phyloP scores from a whole-genome alignment of 2,113 vertebrate species.

The Echinops telfairi region DNA sequence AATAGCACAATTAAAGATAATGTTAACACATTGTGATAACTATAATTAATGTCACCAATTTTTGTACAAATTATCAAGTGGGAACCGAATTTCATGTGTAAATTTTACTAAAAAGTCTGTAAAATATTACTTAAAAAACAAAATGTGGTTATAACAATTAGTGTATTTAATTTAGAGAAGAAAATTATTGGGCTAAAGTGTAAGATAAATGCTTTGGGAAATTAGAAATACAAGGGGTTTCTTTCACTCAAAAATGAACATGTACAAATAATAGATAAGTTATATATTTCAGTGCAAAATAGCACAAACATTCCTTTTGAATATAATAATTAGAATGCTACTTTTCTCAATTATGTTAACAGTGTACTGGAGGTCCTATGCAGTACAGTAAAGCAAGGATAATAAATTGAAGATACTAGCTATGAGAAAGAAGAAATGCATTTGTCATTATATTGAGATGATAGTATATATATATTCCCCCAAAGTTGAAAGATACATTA shows the following conservation, averaged over 20 bases:
- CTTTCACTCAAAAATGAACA: neutral
- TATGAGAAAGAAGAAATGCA: neutral
- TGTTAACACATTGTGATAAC: no score
- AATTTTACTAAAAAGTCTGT: no score
- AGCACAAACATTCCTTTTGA: slow-evolving; percentile 45
- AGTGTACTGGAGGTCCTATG: neutral
- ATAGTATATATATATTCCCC: neutral
- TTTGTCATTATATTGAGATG: neutral
- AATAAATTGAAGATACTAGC: neutral
- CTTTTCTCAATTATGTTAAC: neutral
- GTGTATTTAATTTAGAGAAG: neutral
- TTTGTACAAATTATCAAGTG: no score
- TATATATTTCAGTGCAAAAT: slow-evolving; percentile 29
- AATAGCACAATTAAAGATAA: no score
- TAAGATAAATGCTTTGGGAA: neutral
- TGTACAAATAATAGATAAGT: neutral
- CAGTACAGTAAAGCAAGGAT: neutral
- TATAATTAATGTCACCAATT: no score
- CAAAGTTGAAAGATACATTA: no score
- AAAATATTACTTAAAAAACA: no score
- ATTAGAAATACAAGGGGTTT: neutral
- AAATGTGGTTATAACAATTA: neutral
- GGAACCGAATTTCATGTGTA: no score
- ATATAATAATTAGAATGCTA: neutral
- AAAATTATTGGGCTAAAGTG: neutral